Conservation (phyloP, 92 coral and sea anemone genomes). For the Desmophyllum pertusum region DNA sequence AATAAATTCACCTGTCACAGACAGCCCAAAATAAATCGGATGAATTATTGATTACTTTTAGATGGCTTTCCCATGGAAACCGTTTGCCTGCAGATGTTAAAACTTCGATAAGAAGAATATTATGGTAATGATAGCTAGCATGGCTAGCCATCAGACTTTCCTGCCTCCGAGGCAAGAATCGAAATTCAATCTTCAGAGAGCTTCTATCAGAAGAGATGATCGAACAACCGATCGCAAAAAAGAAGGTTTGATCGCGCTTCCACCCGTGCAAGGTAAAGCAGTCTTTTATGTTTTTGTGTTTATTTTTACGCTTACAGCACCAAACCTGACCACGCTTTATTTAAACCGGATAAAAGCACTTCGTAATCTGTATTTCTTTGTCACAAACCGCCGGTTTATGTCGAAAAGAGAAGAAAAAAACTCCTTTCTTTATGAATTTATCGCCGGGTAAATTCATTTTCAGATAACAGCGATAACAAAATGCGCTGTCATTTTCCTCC, state of each 20-base stretch:
- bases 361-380: neutral
- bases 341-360: neutral
- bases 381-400: neutral
- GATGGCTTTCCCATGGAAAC: conserved; percentile 48
- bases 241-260: conserved; percentile 42
- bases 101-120: neutral
- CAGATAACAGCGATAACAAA: conserved; percentile 1
- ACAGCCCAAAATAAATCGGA: conserved; percentile 1
- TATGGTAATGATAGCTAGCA: neutral
- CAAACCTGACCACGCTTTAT: neutral
- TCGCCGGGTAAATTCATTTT: neutral
- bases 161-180: neutral
- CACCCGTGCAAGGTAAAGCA: conserved; percentile 44
- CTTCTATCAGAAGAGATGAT: neutral
- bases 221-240: conserved; percentile 25
- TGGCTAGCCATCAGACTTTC: conserved; percentile 18
- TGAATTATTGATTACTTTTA: conserved; percentile 39
- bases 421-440: neutral
- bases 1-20: conserved; percentile 10
- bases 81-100: conserved; percentile 20
- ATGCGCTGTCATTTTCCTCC: neutral
- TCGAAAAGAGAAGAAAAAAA: neutral
- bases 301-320: neutral
- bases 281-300: neutral
- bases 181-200: neutral